A percentile compares a stretch with the other conserved stretches of the same genome.
Conservation (phyloP, 2,888 invertebrate species). For the Caenorhabditis wallacei region DNA sequence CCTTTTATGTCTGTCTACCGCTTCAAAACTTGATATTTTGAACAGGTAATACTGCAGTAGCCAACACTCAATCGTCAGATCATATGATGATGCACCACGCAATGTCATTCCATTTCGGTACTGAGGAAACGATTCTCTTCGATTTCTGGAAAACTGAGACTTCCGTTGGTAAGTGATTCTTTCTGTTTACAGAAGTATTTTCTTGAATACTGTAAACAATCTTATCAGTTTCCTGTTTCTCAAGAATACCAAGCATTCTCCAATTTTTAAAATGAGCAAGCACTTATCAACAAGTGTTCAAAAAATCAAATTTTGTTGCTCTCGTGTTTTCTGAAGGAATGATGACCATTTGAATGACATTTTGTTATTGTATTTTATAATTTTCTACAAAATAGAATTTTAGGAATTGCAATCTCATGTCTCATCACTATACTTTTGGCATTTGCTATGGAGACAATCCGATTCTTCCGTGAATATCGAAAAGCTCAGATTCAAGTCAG, state of each 20-base stretch:
- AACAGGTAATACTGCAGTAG: constrained; percentile 54
- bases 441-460: constrained; percentile 76
- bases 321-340: not conserved
- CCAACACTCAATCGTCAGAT: constrained; percentile 23
- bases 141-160: constrained; percentile 77
- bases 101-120: constrained; percentile 74
- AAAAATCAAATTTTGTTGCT: constrained; percentile 7
- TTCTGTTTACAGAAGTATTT: too few relatives aligned
- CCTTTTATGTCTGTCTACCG: not conserved
- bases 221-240: not conserved
- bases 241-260: too few relatives aligned
- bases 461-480: constrained; percentile 77
- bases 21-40: constrained; percentile 5
- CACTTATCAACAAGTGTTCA: not conserved
- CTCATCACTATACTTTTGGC: constrained; percentile 75
- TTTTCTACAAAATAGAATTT: not conserved
- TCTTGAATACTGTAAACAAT: too few relatives aligned
- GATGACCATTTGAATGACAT: not conserved
- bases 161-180: constrained; percentile 72
- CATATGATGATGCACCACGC: constrained; percentile 72
- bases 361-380: not conserved
- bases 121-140: constrained; percentile 78
- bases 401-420: constrained; percentile 78
- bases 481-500: constrained; percentile 46
- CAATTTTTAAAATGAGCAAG: not conserved